These are phyloP conservation scores for Sepioteuthis lessoniana DNA, from an alignment of 2,888 invertebrate species.

Conservation along the genomic window DNA sequence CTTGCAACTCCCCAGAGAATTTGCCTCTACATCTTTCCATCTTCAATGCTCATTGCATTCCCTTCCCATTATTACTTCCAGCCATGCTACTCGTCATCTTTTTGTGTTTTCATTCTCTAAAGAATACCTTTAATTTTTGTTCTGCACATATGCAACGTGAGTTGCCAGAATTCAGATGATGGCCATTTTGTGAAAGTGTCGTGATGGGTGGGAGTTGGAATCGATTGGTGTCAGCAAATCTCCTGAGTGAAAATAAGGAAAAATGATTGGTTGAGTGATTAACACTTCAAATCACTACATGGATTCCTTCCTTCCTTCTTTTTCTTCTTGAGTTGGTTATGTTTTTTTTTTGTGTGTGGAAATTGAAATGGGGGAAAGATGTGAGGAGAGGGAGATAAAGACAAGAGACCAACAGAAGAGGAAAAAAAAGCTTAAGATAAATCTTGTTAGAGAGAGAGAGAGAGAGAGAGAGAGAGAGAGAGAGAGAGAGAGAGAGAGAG, in stretches of 20 bases:
- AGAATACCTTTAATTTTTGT: conserved; percentile 33
- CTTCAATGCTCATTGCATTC: conserved; percentile 20
- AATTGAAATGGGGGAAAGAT: neutral
- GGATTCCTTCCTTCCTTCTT: neutral
- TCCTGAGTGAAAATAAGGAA: conserved; percentile 6
- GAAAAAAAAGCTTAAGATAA: too few species aligned
- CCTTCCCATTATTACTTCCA: conserved; percentile 33
- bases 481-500: neutral
- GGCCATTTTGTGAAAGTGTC: conserved; percentile 10
- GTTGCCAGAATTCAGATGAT: conserved; percentile 21
- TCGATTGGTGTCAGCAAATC: conserved; percentile 23
- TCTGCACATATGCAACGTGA: conserved; percentile 6
- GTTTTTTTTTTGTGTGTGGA: neutral
- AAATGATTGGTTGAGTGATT: conserved; percentile 23
- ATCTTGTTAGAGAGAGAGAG: too few species aligned
- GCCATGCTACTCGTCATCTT: conserved; percentile 8
- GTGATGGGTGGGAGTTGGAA: neutral
- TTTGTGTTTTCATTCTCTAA: conserved; percentile 33
- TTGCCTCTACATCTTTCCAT: neutral
- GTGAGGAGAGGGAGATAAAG: neutral
- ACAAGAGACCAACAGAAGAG: too few species aligned
- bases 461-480: too few species aligned
- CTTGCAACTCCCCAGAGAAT: neutral
- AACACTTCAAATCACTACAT: conserved; percentile 21
- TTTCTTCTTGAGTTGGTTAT: neutral